These are phyloP conservation scores for Aleadryas rufinucha DNA, from an alignment of 2,113 vertebrate species.

Conservation along the genomic window DNA sequence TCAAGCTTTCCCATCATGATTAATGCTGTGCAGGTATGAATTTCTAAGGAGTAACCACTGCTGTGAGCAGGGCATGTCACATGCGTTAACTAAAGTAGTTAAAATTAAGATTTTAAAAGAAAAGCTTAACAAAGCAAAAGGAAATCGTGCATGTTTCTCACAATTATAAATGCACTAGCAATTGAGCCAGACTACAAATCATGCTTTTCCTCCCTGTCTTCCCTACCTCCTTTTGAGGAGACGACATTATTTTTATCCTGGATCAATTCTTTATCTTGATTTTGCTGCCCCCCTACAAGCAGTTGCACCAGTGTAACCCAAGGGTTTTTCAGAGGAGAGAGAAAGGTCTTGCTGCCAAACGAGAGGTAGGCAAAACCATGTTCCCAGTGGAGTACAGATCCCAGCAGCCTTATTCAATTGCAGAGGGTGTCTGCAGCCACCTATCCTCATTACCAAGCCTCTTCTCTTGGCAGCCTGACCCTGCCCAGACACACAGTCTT, in stretches of 20 bases:
- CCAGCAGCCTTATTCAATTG: background rate
- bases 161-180: background rate
- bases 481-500: background rate
- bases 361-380: background rate
- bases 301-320: background rate
- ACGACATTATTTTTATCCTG: background rate
- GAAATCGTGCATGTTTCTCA: background rate
- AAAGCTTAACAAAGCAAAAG: background rate
- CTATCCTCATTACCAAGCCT: background rate
- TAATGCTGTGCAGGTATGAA: background rate
- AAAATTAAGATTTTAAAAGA: background rate
- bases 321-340: background rate
- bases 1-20: background rate
- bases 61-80: background rate
- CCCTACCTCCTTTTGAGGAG: accelerated
- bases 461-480: background rate
- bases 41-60: background rate
- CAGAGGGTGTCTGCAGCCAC: background rate
- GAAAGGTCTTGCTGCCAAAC: accelerated
- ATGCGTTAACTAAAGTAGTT: background rate
- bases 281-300: background rate
- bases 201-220: background rate
- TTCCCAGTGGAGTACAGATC: background rate
- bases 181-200: background rate
- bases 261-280: background rate